Percentiles rank a stretch among this genome's conserved stretches.
These are phyloP conservation scores for Hormaphis cornu DNA, from an alignment of 1,140 invertebrate genomes.

Conservation along the genomic window DNA sequence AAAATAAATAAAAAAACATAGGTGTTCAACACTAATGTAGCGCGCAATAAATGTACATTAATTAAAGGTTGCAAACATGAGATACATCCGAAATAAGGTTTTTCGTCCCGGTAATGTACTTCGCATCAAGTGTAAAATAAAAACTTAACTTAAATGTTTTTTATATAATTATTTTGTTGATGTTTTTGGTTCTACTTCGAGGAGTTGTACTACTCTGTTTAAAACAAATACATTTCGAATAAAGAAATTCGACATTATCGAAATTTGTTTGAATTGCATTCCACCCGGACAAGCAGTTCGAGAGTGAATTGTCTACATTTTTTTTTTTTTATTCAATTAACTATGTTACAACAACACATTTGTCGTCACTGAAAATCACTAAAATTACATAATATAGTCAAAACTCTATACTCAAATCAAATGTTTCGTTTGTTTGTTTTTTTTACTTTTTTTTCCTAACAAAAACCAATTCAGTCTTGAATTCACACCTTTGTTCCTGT, in stretches of 20 bases:
- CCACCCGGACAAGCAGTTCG: conserved; percentile 25
- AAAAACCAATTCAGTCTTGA: conserved; percentile 29
- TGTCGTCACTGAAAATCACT: conserved; percentile 6
- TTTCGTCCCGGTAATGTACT: neutral
- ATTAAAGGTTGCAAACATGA: conserved; percentile 1
- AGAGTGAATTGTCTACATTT: conserved; percentile 8
- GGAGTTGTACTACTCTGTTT: neutral
- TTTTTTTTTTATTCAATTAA: conserved; percentile 20
- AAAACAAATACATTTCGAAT: conserved; percentile 11
- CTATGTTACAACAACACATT: conserved; percentile 18
- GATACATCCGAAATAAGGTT: conserved; percentile 6
- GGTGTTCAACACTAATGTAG: conserved; percentile 7
- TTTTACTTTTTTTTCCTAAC: conserved; percentile 1
- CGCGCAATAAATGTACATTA: conserved; percentile 17
- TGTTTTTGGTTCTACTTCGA: neutral
- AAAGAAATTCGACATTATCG: conserved; percentile 6
- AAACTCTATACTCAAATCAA: conserved; percentile 10
- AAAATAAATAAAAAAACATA: conserved; percentile 22
- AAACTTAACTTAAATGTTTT: neutral
- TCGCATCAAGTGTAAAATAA: neutral
- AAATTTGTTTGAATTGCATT: conserved; percentile 26
- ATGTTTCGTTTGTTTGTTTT: too few relatives aligned
- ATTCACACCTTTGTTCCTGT: conserved; percentile 26
- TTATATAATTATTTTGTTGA: too few relatives aligned
- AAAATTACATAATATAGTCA: conserved; percentile 22